Evolutionary conservation across 2,797 vertebrate genomes (phyloP), one percentile per base, ranked within the genome.

Genomic region (Gouania willdenowi): DNA sequence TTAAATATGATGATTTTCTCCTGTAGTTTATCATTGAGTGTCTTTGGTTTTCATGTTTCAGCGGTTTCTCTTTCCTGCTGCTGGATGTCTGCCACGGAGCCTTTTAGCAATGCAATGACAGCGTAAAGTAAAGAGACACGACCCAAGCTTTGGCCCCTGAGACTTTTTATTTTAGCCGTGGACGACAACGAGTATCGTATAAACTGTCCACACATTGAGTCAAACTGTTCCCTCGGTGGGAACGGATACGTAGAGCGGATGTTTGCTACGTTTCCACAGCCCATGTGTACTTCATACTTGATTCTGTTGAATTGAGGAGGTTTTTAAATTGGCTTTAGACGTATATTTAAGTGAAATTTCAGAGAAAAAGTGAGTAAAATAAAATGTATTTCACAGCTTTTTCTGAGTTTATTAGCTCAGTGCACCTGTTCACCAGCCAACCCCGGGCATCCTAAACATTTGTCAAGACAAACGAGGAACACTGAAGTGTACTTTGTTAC

Each of bases 401-500:
- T 34, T 46, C 42, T 43, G 53, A 20, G 53, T 48, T 57, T 54
- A 43, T 66, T 49, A 59, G 44, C 39, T 47, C 26, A 39, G 17
- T 1, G 6, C 63, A 69, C 48, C 61, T 66, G 64, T 52, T 50
- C 50, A 13, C 43, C 32, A 21, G 22, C 51, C 44, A 27, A 41
- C 30, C 62, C 51, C 72, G 75, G 64, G 52, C 58, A 48, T 34
- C 30, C n/a, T n/a, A n/a, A n/a, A n/a, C 54, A 71, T 83, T 81
- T 80, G 67, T 82, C 72, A 79, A 45, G 63, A 71, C 67, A 76
- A 84, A 79, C 48, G 21, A 75, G 62, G 43, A 51, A 60, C 47
- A 43, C 16, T 5, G 28, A 23, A 51, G 46, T 53, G 61, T 66
- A 77, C 62, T 81, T 84, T 82, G 84, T 82, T 79, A 80, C 74